These are phyloP conservation scores for Ophion obscuratus DNA, from an alignment of 2,888 invertebrate genomes.

Conservation along the genomic window DNA sequence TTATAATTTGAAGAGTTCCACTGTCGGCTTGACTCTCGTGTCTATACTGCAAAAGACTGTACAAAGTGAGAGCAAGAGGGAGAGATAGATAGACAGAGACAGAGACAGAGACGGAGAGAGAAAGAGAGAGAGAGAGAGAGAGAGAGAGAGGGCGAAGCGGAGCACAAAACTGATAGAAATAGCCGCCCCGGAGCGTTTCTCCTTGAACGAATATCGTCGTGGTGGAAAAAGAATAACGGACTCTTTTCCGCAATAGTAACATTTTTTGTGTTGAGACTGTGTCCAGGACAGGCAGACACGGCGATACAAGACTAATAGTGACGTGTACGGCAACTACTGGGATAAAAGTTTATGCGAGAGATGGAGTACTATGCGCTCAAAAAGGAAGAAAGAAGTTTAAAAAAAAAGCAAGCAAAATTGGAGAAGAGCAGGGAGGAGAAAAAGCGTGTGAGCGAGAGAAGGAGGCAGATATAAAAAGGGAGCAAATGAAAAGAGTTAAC, in stretches of 20 bases:
- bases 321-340: constrained; percentile 42
- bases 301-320: constrained; percentile 38
- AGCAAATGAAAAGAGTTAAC: constrained; percentile 44
- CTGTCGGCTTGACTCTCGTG: not conserved
- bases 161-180: constrained; percentile 10
- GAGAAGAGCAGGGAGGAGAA: not conserved
- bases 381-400: constrained; percentile 40
- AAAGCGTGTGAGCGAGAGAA: not conserved
- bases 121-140: not conserved
- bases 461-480: constrained; percentile 7
- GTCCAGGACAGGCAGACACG: constrained; percentile 14
- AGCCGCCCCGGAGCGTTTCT: constrained; percentile 25
- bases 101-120: not conserved
- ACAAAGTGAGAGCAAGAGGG: not conserved
- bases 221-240: constrained; percentile 53
- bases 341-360: constrained; percentile 54
- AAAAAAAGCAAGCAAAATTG: not conserved
- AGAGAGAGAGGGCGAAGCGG: not conserved
- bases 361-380: constrained; percentile 61
- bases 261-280: not conserved
- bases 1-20: not conserved
- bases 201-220: constrained; percentile 36
- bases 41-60: not conserved
- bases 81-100: too few species aligned
- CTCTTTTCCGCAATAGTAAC: constrained; percentile 17